phyloP scores from a whole-genome alignment of 2,797 vertebrate genomes.

The Aldrovandia affinis region DNA sequence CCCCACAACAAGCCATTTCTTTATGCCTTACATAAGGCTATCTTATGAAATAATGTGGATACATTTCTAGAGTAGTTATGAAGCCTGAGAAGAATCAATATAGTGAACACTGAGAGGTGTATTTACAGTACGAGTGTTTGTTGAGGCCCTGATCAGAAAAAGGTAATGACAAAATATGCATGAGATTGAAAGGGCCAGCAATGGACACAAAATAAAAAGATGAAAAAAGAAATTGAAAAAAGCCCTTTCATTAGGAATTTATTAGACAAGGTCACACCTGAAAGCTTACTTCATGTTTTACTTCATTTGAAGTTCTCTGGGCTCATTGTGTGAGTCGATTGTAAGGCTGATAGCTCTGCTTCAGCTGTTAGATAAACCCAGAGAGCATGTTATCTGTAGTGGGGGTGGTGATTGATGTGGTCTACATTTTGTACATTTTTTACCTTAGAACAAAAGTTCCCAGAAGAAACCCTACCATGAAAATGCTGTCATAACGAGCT shows the following conservation, averaged over 20 bases:
- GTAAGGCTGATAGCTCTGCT: background rate
- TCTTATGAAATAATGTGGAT: background rate
- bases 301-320: background rate
- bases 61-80: background rate
- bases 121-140: background rate
- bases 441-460: background rate
- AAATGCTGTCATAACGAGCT: background rate
- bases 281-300: background rate
- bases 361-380: conserved; percentile 1
- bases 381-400: no score
- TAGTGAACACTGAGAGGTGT: no score
- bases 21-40: no score
- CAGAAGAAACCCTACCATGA: background rate
- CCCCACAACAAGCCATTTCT: background rate
- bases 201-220: background rate
- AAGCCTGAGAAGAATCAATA: no score
- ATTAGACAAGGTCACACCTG: background rate
- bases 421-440: background rate
- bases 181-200: background rate
- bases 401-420: background rate
- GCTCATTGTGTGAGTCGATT: background rate
- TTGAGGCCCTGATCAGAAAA: background rate
- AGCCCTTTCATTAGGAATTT: background rate
- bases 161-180: background rate
- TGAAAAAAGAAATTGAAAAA: background rate